phyloP scores from a whole-genome alignment of 1,140 invertebrate species.

The Penaeus chinensis region DNA sequence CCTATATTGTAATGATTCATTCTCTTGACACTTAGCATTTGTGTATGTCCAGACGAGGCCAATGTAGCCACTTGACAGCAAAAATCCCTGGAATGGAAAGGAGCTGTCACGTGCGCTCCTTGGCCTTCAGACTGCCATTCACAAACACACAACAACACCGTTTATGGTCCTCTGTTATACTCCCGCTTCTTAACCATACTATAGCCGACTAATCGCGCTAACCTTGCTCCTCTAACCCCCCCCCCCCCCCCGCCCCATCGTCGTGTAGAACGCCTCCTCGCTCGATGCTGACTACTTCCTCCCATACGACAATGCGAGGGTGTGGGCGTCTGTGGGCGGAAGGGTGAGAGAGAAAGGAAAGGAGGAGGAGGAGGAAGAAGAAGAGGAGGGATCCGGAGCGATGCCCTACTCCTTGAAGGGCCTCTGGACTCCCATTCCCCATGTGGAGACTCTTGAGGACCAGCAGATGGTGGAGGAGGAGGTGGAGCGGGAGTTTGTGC shows the following conservation, averaged over 20 bases:
- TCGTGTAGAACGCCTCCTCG: slow-evolving; percentile 51
- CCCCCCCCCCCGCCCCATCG: slow-evolving; percentile 25
- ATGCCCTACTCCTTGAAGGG: slow-evolving; percentile 16
- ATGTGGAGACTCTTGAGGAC: slow-evolving; percentile 34
- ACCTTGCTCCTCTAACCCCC: slow-evolving; percentile 27
- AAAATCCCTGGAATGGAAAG: too few species aligned
- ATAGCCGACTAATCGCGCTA: slow-evolving; percentile 1
- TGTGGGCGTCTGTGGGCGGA: neutral
- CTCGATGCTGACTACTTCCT: slow-evolving; percentile 48
- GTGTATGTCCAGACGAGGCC: too few species aligned
- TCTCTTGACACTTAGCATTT: too few species aligned
- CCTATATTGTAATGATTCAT: too few species aligned
- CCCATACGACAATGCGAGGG: slow-evolving; percentile 38
- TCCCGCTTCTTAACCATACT: too few species aligned
- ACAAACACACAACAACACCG: too few species aligned
- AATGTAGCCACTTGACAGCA: too few species aligned
- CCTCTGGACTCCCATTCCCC: slow-evolving; percentile 25
- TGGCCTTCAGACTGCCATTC: too few species aligned
- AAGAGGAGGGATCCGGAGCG: slow-evolving; percentile 32
- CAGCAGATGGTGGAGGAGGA: slow-evolving; percentile 45
- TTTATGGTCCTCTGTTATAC: too few species aligned
- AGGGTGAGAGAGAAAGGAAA: neutral
- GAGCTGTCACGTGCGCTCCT: too few species aligned
- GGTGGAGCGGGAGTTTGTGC: slow-evolving; percentile 43
- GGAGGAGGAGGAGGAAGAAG: slow-evolving; percentile 19